These are phyloP conservation scores for Norana najaformis DNA, from an alignment of 2,888 invertebrate genomes.

Conservation along the genomic window DNA sequence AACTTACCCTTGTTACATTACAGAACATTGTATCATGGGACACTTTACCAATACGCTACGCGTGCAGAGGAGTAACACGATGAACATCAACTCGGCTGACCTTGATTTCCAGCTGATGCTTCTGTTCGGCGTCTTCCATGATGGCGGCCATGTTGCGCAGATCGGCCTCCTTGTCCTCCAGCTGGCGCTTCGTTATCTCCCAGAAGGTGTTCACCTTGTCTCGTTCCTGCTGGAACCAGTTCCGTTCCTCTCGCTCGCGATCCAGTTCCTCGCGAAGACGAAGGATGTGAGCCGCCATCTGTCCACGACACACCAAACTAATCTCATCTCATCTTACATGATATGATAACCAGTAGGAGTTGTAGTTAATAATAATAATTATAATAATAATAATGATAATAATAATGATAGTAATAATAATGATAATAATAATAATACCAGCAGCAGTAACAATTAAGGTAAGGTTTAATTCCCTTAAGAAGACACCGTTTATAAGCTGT, in stretches of 20 bases:
- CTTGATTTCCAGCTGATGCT: conserved; percentile 83
- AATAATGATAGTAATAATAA: background rate
- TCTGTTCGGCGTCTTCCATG: conserved; percentile 82
- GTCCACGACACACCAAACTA: conserved; percentile 53
- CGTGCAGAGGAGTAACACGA: no score
- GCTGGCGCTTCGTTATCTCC: conserved; percentile 88
- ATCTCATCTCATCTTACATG: no score
- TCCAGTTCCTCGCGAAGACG: conserved; percentile 87
- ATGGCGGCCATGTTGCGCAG: conserved; percentile 79
- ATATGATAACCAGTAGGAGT: no score
- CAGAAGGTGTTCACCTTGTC: conserved; percentile 91
- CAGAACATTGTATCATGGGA: no score
- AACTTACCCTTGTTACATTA: no score
- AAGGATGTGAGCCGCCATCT: conserved; percentile 84
- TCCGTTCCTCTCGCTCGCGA: conserved; percentile 89
- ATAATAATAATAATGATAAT: background rate
- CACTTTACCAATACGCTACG: no score
- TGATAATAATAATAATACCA: background rate
- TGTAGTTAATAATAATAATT: no score
- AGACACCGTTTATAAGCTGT: no score
- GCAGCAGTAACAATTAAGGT: no score
- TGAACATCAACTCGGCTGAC: no score
- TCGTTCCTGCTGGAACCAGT: conserved; percentile 90
- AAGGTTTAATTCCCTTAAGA: no score
- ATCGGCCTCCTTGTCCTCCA: conserved; percentile 79